A percentile compares a stretch with the other conserved stretches of the same genome.
These are phyloP conservation scores for Hapalemur alaotrensis DNA, from an alignment of 2,797 vertebrate genomes.

Conservation along the genomic window DNA sequence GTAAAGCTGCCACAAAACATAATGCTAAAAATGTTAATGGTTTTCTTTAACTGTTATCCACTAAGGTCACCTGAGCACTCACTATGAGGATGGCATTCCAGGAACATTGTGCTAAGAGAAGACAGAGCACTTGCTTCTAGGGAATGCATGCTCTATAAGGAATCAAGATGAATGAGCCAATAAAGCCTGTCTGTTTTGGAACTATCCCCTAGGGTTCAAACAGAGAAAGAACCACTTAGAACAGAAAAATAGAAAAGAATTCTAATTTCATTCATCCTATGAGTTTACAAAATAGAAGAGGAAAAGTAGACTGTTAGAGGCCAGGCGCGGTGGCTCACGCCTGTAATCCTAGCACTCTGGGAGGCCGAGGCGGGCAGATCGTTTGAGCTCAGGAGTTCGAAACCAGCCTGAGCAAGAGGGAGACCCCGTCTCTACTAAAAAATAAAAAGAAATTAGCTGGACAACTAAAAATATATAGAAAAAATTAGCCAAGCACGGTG, in stretches of 20 bases:
- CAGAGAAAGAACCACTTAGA: neutral
- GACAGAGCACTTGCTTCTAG: neutral
- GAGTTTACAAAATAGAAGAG: neutral
- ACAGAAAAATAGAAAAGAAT: conserved; percentile 15
- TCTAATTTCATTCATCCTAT: conserved; percentile 15
- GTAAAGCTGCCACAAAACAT: neutral
- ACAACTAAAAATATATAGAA: too few species aligned
- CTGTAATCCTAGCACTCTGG: too few species aligned
- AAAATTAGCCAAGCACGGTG: too few species aligned
- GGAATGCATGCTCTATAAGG: neutral
- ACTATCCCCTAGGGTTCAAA: conserved; percentile 19
- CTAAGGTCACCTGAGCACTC: neutral
- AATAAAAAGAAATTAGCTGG: too few species aligned
- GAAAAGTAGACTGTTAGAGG: neutral
- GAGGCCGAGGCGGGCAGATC: too few species aligned
- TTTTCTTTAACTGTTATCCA: neutral
- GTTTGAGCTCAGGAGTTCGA: too few species aligned
- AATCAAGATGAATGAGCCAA: conserved; percentile 16
- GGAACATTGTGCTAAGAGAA: neutral
- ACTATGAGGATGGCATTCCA: neutral
- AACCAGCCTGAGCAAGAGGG: too few species aligned
- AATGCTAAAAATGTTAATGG: neutral
- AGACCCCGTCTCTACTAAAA: too few species aligned
- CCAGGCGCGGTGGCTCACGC: too few species aligned
- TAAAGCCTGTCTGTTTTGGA: neutral